Evolutionary conservation across 1,140 invertebrate genomes (phyloP), one percentile per base, ranked within the genome.

Genomic region (Drosophila tsacasi): DNA sequence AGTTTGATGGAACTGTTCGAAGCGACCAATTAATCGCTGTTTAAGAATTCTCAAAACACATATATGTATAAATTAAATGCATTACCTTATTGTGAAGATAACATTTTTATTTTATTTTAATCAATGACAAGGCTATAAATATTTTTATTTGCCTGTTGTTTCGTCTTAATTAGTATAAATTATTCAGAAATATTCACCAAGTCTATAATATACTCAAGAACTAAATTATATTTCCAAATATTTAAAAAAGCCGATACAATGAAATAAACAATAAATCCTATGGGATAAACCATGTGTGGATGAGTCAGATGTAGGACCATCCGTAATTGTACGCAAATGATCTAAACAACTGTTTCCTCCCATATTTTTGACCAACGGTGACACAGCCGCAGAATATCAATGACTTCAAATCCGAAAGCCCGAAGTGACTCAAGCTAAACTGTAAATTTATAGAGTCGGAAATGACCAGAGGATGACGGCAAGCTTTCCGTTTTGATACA

Each of bases 371-470:
- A 59, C 44, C 52, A 60, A 7, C 42, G 37, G 30, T 61, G 69
- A 73, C 67, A 73, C 67, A 73, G 23, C n/a, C 50, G 7, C 71
- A 30, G 72, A 75, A 75, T 75, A 75, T 27, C 40, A 75, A 75
- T 37, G 30, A 27, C 39, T 54, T 50, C 15, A 35, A 63, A 30
- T 47, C n/a, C 10, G 3, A 23, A 25, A 19, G 21, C 32, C 15
- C 54, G 40, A 15, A 52, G 37, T 84, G 81, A 84, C 76, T 84
- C 81, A 84, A 32, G 15, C 25, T n/a, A 57, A 69, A 62, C 25
- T 52, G 27, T 67, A 30, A 47, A 66, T 65, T 78, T 40, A 35
- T 50, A 35, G 37, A 54, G 59, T 47, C 44, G 57, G 60, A 76
- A 61, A 79, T 66, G 44, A 50, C 19, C 30, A 63, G 46, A 23